Percentiles rank a stretch among this genome's conserved stretches.
Evolutionary conservation across 2,113 vertebrate species (phyloP).

Genomic region (Motacilla alba): DNA sequence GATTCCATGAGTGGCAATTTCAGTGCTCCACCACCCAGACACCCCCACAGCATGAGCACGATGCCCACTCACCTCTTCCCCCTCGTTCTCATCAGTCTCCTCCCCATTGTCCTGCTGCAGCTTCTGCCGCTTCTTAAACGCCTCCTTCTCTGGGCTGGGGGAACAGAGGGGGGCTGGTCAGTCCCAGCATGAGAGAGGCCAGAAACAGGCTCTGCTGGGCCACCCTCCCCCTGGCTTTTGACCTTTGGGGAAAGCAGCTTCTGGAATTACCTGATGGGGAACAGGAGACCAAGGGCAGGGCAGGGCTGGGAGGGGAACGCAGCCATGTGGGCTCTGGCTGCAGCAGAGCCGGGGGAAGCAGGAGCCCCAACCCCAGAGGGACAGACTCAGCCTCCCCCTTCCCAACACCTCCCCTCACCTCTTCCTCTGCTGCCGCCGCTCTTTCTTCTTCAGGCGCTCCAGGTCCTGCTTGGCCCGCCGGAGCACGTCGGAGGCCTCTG

Average conservation of each 20-base stretch:
- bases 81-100: conserved; percentile 82
- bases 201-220: rapidly evolving
- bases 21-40: background rate
- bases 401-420: conserved; percentile 68
- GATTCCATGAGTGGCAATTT: rapidly evolving
- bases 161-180: background rate
- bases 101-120: conserved; percentile 85
- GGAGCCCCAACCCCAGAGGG: rapidly evolving
- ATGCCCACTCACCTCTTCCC: conserved; percentile 78
- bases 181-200: background rate
- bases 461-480: conserved; percentile 90
- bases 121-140: conserved; percentile 86
- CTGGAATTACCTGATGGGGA: rapidly evolving
- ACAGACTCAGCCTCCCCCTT: background rate
- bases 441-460: conserved; percentile 91
- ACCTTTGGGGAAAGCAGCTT: background rate
- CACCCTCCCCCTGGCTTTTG: background rate
- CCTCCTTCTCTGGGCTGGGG: conserved; percentile 87
- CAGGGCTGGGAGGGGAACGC: background rate
- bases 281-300: background rate
- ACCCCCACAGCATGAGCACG: rapidly evolving
- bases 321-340: rapidly evolving
- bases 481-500: conserved; percentile 87
- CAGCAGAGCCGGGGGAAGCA: rapidly evolving
- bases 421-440: conserved; percentile 85